Evolutionary conservation across 2,113 vertebrate genomes (phyloP), one percentile per base, ranked within the genome.

Genomic region (Mustelus asterias): DNA sequence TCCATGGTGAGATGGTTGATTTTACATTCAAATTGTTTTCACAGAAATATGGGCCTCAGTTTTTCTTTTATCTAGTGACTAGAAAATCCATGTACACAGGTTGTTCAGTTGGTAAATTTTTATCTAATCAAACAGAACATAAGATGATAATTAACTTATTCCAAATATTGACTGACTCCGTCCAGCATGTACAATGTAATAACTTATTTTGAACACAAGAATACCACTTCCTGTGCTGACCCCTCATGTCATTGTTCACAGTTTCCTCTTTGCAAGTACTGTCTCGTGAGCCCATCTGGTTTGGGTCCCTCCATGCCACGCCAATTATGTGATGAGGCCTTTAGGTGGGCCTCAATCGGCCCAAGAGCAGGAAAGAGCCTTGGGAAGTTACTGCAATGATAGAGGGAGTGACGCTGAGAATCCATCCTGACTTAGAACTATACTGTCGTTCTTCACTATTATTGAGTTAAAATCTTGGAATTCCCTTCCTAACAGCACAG

Each of bases 161-260:
- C 96, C 96, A 97, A 97, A 97, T 97, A 97, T 97, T 97, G 97
- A 97, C 97, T 96, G 95, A 96, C 95, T 29, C 41, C 26, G 48
- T 72, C 41, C 1, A 72, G 44, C 69, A 54, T 76, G 24, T 95
- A 44, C 93, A 72, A 48, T 33, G 44, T 9, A 29, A 6, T 72
- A 72, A 26, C 9, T 54, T 95, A 67, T 72, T 95, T 76, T 60
- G 20, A 37, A 65, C 65, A 4, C 16, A 92, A 37, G 89, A 65
- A 93, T 22, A 37, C n/a, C n/a, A 44, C 18, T 37, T 92, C 63
- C 63, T 33, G 7, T 93, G 11, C 89, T 65, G 60, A 14, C 0
- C 60, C 8, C 60, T 0, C 9, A 13, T 67, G 60, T n/a, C n/a
- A 65, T 65, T 92, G 18, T 24, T 65, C 20, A 92, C 7, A 11